Evolutionary conservation across 2,113 vertebrate genomes (phyloP).

Genomic region (Sander lucioperca): DNA sequence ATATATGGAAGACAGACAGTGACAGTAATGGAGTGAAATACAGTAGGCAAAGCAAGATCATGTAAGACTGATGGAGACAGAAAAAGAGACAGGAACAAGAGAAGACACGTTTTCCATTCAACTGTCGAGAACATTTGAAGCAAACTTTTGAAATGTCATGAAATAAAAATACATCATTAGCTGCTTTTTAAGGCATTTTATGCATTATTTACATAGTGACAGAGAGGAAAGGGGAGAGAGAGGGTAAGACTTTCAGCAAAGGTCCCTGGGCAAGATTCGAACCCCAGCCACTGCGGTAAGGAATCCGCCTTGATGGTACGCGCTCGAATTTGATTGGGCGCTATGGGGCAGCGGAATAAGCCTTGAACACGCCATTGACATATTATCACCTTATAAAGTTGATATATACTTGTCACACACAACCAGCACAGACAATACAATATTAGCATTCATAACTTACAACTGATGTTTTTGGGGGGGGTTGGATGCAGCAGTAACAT

Average conservation of each 20-base stretch:
- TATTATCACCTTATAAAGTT: background rate
- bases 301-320: too few species aligned
- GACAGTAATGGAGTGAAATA: slow-evolving; percentile 55
- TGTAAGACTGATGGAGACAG: background rate
- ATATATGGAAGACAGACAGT: slow-evolving; percentile 34
- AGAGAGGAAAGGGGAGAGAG: too few species aligned
- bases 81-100: background rate
- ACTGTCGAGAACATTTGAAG: background rate
- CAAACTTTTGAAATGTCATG: slow-evolving; percentile 26
- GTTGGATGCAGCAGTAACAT: background rate
- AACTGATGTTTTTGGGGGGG: background rate
- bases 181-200: too few species aligned
- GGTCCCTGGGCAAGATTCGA: too few species aligned
- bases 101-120: background rate
- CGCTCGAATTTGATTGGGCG: background rate
- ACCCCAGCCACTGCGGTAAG: too few species aligned
- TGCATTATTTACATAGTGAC: too few species aligned
- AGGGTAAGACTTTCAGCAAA: too few species aligned
- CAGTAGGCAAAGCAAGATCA: background rate
- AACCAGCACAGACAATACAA: background rate
- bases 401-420: background rate
- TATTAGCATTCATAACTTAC: background rate
- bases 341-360: background rate
- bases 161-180: background rate
- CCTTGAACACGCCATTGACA: background rate